These are phyloP conservation scores for Otolemur garnettii DNA, from an alignment of 2,113 vertebrate genomes.

Conservation along the genomic window DNA sequence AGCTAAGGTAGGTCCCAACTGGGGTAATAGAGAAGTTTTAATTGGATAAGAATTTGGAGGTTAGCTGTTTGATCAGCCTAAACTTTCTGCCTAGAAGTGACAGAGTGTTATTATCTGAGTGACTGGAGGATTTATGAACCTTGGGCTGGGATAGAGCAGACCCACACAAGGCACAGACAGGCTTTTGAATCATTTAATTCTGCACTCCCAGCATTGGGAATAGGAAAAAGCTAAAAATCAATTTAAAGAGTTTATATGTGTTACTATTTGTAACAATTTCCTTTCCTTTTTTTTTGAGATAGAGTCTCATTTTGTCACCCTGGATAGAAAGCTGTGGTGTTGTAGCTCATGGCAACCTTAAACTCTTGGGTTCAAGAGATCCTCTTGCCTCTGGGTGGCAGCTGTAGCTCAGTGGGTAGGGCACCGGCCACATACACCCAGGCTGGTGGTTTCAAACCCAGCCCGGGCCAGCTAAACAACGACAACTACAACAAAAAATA, in stretches of 20 bases:
- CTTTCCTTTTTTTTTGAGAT: too few relatives aligned
- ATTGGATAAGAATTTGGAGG: constrained; percentile 12
- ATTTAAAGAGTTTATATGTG: not conserved
- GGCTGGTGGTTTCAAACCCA: too few relatives aligned
- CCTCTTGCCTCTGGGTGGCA: too few relatives aligned
- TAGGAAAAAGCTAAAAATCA: not conserved
- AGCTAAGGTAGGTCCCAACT: not conserved
- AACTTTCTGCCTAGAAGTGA: constrained; percentile 6
- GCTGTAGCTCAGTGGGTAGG: too few relatives aligned
- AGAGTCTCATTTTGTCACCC: too few relatives aligned
- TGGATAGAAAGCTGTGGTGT: too few relatives aligned
- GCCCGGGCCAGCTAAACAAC: too few relatives aligned
- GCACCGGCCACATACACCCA: too few relatives aligned
- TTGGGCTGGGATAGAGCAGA: not conserved
- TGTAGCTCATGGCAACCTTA: too few relatives aligned
- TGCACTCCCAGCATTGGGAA: not conserved
- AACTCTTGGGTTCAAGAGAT: too few relatives aligned
- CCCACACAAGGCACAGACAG: not conserved
- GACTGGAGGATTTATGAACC: not conserved
- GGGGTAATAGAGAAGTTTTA: not conserved
- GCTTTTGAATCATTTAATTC: not conserved
- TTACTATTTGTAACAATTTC: not conserved
- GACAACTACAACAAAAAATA: too few relatives aligned
- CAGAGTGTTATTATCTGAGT: not conserved
- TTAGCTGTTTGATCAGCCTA: not conserved